These are phyloP conservation scores for Megathymus violae DNA, from an alignment of 1,140 invertebrate species.

Conservation along the genomic window DNA sequence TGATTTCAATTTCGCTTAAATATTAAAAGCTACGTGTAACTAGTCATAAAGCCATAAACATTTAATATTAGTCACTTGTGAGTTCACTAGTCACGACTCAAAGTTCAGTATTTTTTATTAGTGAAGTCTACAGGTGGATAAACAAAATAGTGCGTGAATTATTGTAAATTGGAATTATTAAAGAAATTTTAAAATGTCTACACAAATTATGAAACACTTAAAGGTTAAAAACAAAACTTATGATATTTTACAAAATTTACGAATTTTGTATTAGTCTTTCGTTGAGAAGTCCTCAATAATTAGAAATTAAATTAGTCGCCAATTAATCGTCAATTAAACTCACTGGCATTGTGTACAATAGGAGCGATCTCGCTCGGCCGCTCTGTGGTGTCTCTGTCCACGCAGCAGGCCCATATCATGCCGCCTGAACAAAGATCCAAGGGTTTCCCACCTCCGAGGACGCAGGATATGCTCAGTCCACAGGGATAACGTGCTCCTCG, in stretches of 20 bases:
- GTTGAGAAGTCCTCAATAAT: background rate
- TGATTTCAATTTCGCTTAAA: too few species aligned
- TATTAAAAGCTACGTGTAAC: too few species aligned
- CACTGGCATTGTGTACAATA: slow-evolving; percentile 93
- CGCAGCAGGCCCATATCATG: slow-evolving; percentile 96
- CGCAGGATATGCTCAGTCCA: slow-evolving; percentile 94
- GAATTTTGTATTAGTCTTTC: background rate
- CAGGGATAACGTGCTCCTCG: slow-evolving; percentile 94
- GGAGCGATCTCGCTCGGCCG: slow-evolving; percentile 77
- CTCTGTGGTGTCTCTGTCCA: slow-evolving; percentile 89
- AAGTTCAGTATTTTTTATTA: slow-evolving; percentile 4
- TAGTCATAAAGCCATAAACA: too few species aligned
- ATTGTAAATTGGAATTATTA: too few species aligned
- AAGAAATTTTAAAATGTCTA: too few species aligned
- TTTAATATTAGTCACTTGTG: background rate
- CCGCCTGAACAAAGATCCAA: slow-evolving; percentile 96
- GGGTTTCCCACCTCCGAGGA: slow-evolving; percentile 93
- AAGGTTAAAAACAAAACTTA: too few species aligned
- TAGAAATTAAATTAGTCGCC: slow-evolving; percentile 1
- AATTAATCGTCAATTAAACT: slow-evolving; percentile 78
- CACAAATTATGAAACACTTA: too few species aligned
- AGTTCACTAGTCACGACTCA: slow-evolving; percentile 5
- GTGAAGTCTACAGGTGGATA: slow-evolving; percentile 7
- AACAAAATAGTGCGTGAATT: background rate
- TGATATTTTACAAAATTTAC: too few species aligned